Evolutionary conservation across 2,888 invertebrate species (phyloP), one percentile per base, ranked within the genome.

Genomic region (Aplocera efformata): DNA sequence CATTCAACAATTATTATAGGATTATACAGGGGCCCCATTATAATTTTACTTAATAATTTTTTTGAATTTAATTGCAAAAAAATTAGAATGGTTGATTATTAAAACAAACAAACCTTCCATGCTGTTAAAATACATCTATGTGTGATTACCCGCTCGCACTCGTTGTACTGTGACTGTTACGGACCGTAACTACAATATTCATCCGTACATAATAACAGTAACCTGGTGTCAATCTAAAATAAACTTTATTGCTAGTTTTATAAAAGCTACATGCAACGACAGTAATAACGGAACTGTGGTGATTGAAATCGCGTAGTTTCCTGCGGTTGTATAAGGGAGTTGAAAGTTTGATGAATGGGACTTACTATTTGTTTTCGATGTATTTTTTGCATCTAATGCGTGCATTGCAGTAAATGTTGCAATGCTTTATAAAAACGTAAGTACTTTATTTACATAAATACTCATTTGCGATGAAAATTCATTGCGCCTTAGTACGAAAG

Each of bases 281-380:
- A 40, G 51, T 57, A 48, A 53, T 60, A 61, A 61, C 62, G 63
- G 67, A 63, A 63, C 63, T 60, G 58, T 58, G 54, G 63, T 72
- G 77, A 79, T 83, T 70, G 74, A 74, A 78, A 81, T 80, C 80
- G 65, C 65, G 65, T 61, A 60, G 66, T 69, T 79, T 79, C 82
- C 83, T 76, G 79, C 63, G 63, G 62, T 70, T 68, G 64, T 75
- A 68, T 71, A 73, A 69, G 57, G 66, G 61, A 67, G 65, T 67
- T 60, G 63, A 62, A 67, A 65, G 64, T 68, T 59, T 68, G 54
- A 70, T 71, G 62, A 63, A 62, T 67, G 60, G 60, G 54, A 49
- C 29, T 50, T 58, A 43, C 46, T 36, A 57, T 58, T 53, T 50
- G 52, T 49, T 45, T 50, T 41, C n/a, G n/a, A n/a, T n/a, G n/a